Conservation (phyloP, 2,888 invertebrate genomes). For the Acronicta alni region DNA sequence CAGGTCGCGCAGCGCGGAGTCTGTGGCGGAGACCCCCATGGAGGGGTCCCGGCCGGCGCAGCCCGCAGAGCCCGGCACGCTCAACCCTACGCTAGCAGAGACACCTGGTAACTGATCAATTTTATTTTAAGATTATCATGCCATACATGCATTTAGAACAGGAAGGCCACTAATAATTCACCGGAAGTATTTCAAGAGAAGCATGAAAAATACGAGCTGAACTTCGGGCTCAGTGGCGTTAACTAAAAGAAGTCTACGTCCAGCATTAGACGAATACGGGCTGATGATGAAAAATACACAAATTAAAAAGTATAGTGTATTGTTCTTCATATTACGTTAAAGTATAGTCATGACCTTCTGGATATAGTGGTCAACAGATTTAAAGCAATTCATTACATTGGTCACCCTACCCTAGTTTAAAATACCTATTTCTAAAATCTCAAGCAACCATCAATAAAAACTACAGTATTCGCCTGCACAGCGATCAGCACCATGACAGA, state of each 20-base stretch:
- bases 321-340: too few species aligned
- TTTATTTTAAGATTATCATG: background rate
- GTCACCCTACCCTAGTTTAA: background rate
- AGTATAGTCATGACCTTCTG: too few species aligned
- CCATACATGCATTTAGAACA: background rate
- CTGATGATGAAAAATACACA: too few species aligned
- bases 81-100: slow-evolving; percentile 96
- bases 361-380: too few species aligned
- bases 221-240: too few species aligned
- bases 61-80: slow-evolving; percentile 97
- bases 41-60: slow-evolving; percentile 95
- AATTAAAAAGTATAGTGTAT: too few species aligned
- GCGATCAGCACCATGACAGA: slow-evolving; percentile 98
- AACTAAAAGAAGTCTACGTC: too few species aligned
- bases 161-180: too few species aligned
- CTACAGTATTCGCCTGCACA: slow-evolving; percentile 56
- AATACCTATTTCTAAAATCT: background rate
- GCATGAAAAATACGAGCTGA: too few species aligned
- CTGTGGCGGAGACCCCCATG: slow-evolving; percentile 91
- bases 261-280: too few species aligned
- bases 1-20: slow-evolving; percentile 87
- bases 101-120: slow-evolving; percentile 91
- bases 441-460: background rate
- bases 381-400: background rate
- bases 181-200: too few species aligned